Evolutionary conservation across 2,797 vertebrate genomes (phyloP).

Genomic region (Halcyon leucocephala): DNA sequence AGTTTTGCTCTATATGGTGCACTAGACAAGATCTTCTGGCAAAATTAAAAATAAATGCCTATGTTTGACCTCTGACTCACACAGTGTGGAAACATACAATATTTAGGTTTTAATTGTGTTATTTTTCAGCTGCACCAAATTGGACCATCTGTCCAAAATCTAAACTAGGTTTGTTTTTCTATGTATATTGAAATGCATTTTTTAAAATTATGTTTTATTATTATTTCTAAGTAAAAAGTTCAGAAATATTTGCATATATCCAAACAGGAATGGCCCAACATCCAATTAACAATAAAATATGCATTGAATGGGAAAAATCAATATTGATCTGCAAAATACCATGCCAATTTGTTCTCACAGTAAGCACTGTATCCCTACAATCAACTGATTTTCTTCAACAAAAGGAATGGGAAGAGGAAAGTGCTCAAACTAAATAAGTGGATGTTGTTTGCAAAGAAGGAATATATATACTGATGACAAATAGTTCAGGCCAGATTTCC

Average conservation of each 20-base stretch:
- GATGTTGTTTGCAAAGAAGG: conserved; percentile 1
- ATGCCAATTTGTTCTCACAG: background rate
- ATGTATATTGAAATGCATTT: conserved; percentile 29
- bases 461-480: background rate
- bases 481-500: conserved; percentile 42
- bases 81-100: conserved; percentile 84
- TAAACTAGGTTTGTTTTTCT: conserved; percentile 65
- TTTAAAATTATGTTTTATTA: conserved; percentile 51
- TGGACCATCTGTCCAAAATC: conserved; percentile 79
- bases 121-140: conserved; percentile 66
- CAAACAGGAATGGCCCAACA: background rate
- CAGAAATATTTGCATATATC: conserved; percentile 38
- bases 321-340: conserved; percentile 34
- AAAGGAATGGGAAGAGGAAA: background rate
- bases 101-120: conserved; percentile 71
- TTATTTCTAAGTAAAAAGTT: conserved; percentile 39
- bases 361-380: background rate
- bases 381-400: conserved; percentile 13
- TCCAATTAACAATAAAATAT: conserved; percentile 36
- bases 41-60: conserved; percentile 82
- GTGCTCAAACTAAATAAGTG: background rate
- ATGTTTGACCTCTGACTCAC: conserved; percentile 82
- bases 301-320: background rate
- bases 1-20: conserved; percentile 74
- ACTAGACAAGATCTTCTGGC: conserved; percentile 74